Percentiles rank a stretch among this genome's conserved stretches.
Evolutionary conservation across 2,113 vertebrate genomes (phyloP).

Genomic region (Oryzias celebensis): DNA sequence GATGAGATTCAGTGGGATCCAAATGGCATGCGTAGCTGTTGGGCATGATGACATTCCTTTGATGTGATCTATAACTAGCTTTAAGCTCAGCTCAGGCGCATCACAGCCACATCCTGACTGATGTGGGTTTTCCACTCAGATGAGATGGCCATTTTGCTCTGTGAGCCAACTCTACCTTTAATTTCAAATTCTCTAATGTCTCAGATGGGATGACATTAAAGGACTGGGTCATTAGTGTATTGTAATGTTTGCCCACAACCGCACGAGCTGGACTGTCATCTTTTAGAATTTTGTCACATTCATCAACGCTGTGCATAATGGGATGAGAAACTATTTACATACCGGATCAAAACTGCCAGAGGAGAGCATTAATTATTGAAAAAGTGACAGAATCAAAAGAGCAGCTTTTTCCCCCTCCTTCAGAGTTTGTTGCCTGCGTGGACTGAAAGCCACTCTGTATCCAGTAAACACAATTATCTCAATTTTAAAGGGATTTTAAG

Average conservation of each 20-base stretch:
- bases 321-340: constrained; percentile 76
- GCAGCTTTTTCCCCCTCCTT: constrained; percentile 21
- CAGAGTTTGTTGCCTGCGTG: constrained; percentile 68
- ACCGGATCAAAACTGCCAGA: constrained; percentile 70
- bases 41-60: constrained; percentile 73
- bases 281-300: constrained; percentile 70
- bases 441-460: constrained; percentile 58
- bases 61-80: constrained; percentile 78
- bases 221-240: constrained; percentile 68
- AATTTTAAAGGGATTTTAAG: constrained; percentile 68
- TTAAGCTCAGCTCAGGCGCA: constrained; percentile 56
- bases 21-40: constrained; percentile 73
- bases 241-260: constrained; percentile 57
- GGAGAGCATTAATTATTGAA: constrained; percentile 78
- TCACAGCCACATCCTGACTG: constrained; percentile 65
- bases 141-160: constrained; percentile 56
- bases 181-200: constrained; percentile 79
- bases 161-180: constrained; percentile 76
- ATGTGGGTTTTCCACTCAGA: constrained; percentile 64
- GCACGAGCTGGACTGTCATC: constrained; percentile 65
- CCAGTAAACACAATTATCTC: constrained; percentile 80
- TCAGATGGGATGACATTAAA: constrained; percentile 66
- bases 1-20: constrained; percentile 67
- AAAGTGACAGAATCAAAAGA: constrained; percentile 74
- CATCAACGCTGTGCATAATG: constrained; percentile 68